These are phyloP conservation scores for Dicyrtomina minuta DNA, from an alignment of 2,888 invertebrate genomes.

Conservation along the genomic window DNA sequence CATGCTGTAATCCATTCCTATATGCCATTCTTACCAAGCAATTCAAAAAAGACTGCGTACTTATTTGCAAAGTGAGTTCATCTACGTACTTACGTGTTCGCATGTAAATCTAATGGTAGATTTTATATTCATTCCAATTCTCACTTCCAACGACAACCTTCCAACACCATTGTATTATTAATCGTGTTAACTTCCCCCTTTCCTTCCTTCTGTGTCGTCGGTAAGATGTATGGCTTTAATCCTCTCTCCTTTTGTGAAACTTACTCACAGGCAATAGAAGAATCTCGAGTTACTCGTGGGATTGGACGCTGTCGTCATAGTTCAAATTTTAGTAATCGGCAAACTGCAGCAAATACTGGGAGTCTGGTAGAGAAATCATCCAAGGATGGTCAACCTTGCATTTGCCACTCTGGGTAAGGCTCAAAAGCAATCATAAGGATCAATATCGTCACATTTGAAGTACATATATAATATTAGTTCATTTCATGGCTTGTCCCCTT, in stretches of 20 bases:
- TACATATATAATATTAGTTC: no score
- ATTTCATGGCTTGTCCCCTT: no score
- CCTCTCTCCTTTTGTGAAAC: not conserved
- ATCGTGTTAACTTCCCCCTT: no score
- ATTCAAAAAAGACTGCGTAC: constrained; percentile 94
- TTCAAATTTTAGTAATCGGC: constrained; percentile 82
- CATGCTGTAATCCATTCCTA: constrained; percentile 96
- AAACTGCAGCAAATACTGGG: constrained; percentile 83
- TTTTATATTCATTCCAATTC: not conserved
- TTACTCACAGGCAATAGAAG: constrained; percentile 74
- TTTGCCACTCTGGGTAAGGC: constrained; percentile 58
- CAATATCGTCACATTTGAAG: no score
- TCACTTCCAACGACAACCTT: not conserved
- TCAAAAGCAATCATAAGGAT: not conserved
- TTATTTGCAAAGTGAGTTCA: constrained; percentile 72
- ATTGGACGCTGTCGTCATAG: constrained; percentile 83
- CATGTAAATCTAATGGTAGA: not conserved
- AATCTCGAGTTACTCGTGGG: constrained; percentile 83
- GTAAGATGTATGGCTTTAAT: no score
- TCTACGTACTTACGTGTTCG: not conserved
- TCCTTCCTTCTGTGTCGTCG: no score
- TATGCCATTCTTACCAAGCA: constrained; percentile 97
- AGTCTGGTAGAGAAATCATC: constrained; percentile 78
- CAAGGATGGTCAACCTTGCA: constrained; percentile 60
- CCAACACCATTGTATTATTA: not conserved